A percentile compares a stretch with the other conserved stretches of the same genome.
Evolutionary conservation across 2,113 vertebrate species (phyloP).

Genomic region (Platysteira castanea): DNA sequence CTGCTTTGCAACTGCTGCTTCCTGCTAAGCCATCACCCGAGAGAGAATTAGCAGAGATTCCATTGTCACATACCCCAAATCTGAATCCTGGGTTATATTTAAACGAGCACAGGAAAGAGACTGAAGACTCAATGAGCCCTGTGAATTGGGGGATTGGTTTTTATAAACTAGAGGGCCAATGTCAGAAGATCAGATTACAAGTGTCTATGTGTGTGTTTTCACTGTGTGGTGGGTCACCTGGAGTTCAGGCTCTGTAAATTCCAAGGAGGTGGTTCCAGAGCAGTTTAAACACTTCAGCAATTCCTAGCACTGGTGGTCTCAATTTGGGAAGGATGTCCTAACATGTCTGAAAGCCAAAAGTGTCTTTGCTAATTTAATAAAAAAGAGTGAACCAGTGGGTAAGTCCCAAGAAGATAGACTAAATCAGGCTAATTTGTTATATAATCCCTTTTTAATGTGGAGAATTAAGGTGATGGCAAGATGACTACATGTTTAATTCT

Average conservation of each 20-base stretch:
- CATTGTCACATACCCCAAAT: neutral
- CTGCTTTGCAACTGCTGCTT: neutral
- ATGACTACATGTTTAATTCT: neutral
- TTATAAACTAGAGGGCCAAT: conserved; percentile 12
- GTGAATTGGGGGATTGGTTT: neutral
- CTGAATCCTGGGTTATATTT: neutral
- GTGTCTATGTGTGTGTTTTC: conserved; percentile 71
- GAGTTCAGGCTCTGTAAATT: conserved; percentile 79
- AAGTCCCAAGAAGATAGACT: neutral
- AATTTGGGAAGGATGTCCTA: neutral
- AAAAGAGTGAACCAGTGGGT: neutral
- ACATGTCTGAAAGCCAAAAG: conserved; percentile 13
- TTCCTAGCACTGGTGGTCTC: conserved; percentile 15
- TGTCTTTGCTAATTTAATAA: conserved; percentile 37
- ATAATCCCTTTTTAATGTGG: conserved; percentile 13
- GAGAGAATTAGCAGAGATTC: neutral
- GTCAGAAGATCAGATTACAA: conserved; percentile 74
- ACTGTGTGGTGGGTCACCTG: conserved; percentile 75
- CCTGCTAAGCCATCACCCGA: neutral
- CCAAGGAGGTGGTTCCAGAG: conserved; percentile 55
- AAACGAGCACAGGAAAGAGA: neutral
- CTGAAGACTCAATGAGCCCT: neutral
- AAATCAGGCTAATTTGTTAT: conserved; percentile 14
- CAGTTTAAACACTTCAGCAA: conserved; percentile 9
- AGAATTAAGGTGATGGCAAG: conserved; percentile 3